Base-by-base conservation (phyloP, 1,140 invertebrate species). In the Drosophila ohnishii region DNA sequence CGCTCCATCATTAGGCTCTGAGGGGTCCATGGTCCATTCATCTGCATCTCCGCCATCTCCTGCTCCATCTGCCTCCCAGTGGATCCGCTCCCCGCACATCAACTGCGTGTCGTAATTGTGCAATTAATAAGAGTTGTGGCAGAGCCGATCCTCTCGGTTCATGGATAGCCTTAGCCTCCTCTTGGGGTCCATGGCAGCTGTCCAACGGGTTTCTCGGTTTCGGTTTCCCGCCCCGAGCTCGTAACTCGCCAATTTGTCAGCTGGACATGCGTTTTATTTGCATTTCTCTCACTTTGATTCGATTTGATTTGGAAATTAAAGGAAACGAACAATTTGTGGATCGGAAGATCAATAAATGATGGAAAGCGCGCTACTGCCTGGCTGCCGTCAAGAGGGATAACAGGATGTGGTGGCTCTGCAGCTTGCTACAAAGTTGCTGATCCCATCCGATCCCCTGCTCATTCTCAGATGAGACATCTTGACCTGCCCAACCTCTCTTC, bases 181-280 rank as follows among this genome's bases (percentile, higher is more conserved):
- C 48, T 81, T 65, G 39, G 50, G 35, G 56, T 79, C 62, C 34
- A 48, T 22, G 32, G 65, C 74, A 69, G 62, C 73, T 79, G 71
- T 75, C 80, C 80, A 84, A 87, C 84, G 77, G 77, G 84, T 87
- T 88, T 88, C 55, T 88, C 55, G 50, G 32, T 5, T 14, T 35
- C 19, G 32, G 10, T 14, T 50, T 58, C 73, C 65, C 65, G 60
- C 61, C 55, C 51, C 55, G 47, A 47, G 25, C 61, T 66, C 66
- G 67, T 76, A 87, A 74, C 82, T 87, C 65, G 84, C 73, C 84
- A 88, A 84, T 88, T 88, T 88, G 80, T 89, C 80, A 88, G 84
- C 73, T 84, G 80, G 80, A 88, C 80, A 84, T 88, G 84, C 85
- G 73, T 89, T 88, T 88, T 88, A 88, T 88, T 87, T 88, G 84